These are phyloP conservation scores for Tangara arthus DNA, from an alignment of 2,797 vertebrate species.

Conservation along the genomic window DNA sequence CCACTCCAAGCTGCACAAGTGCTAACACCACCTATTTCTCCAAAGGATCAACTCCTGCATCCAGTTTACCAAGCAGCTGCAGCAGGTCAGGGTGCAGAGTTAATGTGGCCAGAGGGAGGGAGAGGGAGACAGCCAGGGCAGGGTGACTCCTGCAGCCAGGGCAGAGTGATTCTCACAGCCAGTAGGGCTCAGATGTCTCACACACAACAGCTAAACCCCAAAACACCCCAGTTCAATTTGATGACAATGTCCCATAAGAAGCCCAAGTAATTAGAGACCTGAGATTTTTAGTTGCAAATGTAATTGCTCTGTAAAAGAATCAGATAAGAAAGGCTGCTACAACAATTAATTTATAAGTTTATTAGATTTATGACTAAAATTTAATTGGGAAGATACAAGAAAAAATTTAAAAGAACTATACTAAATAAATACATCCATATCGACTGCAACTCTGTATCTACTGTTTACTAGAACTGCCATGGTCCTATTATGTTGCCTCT, in stretches of 20 bases:
- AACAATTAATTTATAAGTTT: not conserved
- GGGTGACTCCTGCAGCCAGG: not conserved
- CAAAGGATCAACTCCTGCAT: not conserved
- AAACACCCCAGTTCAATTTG: not conserved
- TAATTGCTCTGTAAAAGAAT: not conserved
- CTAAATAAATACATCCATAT: not conserved
- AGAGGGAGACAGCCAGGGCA: not conserved
- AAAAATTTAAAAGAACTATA: not conserved
- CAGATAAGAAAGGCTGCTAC: not conserved
- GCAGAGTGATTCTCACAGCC: not conserved
- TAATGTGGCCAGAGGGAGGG: not conserved
- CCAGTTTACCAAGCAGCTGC: not conserved
- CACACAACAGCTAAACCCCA: fast-evolving
- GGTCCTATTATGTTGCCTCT: not conserved
- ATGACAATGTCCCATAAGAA: not conserved
- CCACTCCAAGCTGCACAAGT: not conserved
- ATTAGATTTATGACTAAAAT: not conserved
- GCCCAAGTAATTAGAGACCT: not conserved
- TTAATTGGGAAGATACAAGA: not conserved
- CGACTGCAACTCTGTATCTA: not conserved
- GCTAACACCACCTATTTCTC: not conserved
- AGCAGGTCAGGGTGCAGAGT: not conserved
- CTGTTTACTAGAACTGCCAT: not conserved
- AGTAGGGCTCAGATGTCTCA: not conserved
- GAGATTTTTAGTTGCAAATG: not conserved